Base-by-base conservation (phyloP, 1,140 invertebrate species). In the Solen grandis region DNA sequence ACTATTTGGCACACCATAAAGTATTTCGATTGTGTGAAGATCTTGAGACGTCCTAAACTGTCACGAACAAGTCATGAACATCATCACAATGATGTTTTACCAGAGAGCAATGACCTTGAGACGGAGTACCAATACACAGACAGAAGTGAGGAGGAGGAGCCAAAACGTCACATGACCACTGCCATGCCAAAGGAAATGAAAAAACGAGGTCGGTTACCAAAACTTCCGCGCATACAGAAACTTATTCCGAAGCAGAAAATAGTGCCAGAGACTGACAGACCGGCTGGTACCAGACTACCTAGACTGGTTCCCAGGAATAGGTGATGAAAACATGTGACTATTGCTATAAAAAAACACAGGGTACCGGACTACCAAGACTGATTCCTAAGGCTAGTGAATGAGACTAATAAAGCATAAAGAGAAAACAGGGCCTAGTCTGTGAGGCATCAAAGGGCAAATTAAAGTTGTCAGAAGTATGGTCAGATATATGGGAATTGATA, bases 21-120 rank as follows among this genome's bases (percentile, higher is more conserved):
- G 69, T 72, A 72, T 22, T 80, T 80, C 50, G 50, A 80, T 35
- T 72, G 77, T 33, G 60, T 80, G n/a, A 80, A 73, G 36, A 80
- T 80, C 8, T 22, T 80, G 19, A 36, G 46, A 27, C 55, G 57
- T 35, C 77, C 77, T 1, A 80, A 80, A 62, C 68, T 8, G 16
- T 27, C 57, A 29, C 3, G 29, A 25, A 60, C 19, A 19, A 10
- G 8, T 8, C 19, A 46, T 46, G 41, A 46, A 8, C 41, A 46
- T 46, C 59, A 50, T 55, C 8, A 46, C 41, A 19, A 46, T 46
- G 41, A 46, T 19, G 8, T 46, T 10, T 46, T 19, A 46, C 19
- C 19, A 46, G 41, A 46, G 41, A 8, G 8, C 8, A 46, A 8
- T 19, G 74, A 59, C 0, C 27, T 50, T 50, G 72, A 75, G 38